A percentile compares a stretch with the other conserved stretches of the same genome.
phyloP scores from a whole-genome alignment of 2,113 vertebrate species.

The Pituophis catenifer region DNA sequence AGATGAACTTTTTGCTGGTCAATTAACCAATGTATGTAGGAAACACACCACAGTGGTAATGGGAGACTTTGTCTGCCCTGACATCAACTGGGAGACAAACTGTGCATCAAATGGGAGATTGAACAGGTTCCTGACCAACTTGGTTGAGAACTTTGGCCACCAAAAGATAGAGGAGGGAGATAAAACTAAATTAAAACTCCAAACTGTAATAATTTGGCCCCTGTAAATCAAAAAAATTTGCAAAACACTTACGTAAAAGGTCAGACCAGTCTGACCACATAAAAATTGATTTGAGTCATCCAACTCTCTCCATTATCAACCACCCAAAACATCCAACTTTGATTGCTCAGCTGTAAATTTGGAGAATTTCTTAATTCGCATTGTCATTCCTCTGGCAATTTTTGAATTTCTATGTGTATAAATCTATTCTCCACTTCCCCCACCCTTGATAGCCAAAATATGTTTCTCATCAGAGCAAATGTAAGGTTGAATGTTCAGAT shows the following conservation, averaged over 20 bases:
- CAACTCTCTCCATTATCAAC: not conserved
- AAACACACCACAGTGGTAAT: not conserved
- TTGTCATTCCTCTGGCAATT: not conserved
- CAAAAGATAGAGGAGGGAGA: not conserved
- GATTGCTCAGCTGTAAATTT: not conserved
- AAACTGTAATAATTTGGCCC: not conserved
- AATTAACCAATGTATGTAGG: not conserved
- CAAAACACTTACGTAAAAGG: not conserved
- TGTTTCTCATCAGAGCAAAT: not conserved
- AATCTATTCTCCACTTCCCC: not conserved
- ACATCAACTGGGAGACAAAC: not conserved
- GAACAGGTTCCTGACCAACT: not conserved
- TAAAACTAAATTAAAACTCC: not conserved
- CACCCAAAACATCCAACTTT: not conserved
- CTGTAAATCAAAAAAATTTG: not conserved
- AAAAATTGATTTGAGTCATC: not conserved
- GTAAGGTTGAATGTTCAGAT: not conserved
- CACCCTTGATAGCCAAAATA: not conserved
- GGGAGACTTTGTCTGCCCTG: not conserved
- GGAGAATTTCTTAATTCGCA: not conserved
- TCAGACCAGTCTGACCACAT: not conserved
- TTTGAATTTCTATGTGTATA: not conserved
- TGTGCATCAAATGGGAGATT: not conserved
- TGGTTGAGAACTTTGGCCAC: not conserved
- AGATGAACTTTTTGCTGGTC: not conserved